These are phyloP conservation scores for Geophilus truncorum DNA, from an alignment of 2,888 invertebrate genomes.

Conservation along the genomic window DNA sequence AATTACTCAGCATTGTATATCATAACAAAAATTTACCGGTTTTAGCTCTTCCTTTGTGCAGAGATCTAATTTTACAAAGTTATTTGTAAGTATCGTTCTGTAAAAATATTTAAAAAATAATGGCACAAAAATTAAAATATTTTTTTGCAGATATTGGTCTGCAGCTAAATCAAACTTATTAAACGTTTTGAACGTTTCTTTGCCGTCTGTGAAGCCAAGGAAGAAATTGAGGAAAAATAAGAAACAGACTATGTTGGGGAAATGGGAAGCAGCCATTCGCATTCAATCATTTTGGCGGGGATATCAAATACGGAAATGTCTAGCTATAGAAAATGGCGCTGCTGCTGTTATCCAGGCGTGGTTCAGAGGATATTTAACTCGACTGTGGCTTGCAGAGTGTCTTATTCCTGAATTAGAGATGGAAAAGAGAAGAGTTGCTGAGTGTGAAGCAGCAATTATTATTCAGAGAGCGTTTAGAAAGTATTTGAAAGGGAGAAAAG, in stretches of 20 bases:
- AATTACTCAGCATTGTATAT: no score
- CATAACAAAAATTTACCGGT: no score
- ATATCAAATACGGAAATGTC: background rate
- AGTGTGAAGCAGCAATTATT: background rate
- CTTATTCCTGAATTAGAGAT: background rate
- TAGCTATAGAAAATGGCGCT: background rate
- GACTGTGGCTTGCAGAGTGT: background rate
- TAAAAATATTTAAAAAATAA: no score
- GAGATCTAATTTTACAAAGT: no score
- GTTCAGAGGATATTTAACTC: background rate
- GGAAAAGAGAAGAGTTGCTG: no score
- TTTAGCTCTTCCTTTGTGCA: no score
- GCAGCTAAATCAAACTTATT: background rate
- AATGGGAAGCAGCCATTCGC: background rate
- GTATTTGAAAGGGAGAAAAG: background rate
- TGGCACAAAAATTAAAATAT: no score
- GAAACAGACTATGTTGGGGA: background rate
- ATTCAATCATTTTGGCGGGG: constrained; percentile 15
- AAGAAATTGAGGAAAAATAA: background rate
- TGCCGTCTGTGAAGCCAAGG: background rate
- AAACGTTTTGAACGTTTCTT: background rate
- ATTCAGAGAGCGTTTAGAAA: constrained; percentile 6
- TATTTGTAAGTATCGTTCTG: no score
- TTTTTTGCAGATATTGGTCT: background rate
- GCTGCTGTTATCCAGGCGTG: constrained; percentile 7